phyloP scores from a whole-genome alignment of 2,888 invertebrate species.

The Trichopoda pennipes region DNA sequence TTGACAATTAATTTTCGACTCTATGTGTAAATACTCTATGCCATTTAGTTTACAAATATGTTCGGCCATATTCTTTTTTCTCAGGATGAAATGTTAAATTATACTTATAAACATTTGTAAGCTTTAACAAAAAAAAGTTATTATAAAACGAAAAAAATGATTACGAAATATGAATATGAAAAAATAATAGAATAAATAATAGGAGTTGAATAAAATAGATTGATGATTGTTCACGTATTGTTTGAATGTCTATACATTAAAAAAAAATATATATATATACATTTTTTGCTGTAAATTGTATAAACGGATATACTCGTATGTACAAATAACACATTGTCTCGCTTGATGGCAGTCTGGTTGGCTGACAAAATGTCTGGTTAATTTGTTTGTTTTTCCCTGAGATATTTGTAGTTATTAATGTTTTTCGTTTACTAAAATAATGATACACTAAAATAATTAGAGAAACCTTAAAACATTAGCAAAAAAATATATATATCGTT shows the following conservation, averaged over 20 bases:
- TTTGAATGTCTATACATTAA: background rate
- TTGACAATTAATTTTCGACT: no score
- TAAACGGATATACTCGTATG: background rate
- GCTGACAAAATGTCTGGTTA: constrained; percentile 43
- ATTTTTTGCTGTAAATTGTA: constrained; percentile 22
- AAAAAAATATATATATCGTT: no score
- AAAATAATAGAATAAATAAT: constrained; percentile 13
- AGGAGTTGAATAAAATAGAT: constrained; percentile 15
- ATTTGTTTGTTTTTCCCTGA: constrained; percentile 16
- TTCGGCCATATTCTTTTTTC: constrained; percentile 6
- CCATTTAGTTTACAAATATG: constrained; percentile 9
- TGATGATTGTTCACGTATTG: constrained; percentile 22
- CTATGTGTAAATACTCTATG: background rate
- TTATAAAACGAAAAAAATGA: constrained; percentile 23
- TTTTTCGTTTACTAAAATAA: constrained; percentile 1
- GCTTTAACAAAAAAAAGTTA: constrained; percentile 27
- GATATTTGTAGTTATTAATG: constrained; percentile 3
- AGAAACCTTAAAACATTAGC: background rate
- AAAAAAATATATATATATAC: constrained; percentile 34
- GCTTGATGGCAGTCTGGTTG: constrained; percentile 23
- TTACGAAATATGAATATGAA: background rate
- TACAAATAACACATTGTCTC: constrained; percentile 4
- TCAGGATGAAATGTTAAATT: constrained; percentile 21
- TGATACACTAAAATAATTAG: constrained; percentile 14
- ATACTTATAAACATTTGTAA: constrained; percentile 51